Evolutionary conservation across 1,140 invertebrate species (phyloP), one percentile per base, ranked within the genome.

Genomic region (Plectrocnemia conspersa): DNA sequence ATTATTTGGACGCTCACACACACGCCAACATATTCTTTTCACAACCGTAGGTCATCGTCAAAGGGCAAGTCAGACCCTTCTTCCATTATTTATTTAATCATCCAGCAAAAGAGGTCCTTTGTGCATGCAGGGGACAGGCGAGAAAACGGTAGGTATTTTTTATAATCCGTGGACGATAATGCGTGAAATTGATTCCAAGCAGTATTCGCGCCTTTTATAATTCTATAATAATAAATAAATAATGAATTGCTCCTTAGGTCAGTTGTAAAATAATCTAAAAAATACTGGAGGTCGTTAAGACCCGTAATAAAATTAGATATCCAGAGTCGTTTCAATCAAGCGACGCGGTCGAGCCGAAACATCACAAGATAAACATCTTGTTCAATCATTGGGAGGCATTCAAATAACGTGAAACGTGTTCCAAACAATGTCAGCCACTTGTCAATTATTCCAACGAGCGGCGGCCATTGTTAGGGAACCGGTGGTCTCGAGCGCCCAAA

Each of bases 371-470:
- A 58, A 49, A 46, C 45, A 58, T 58, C 56, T 58, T 49, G 56
- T 54, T 52, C 56, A 58, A 58, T 58, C 56, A 58, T 29, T 40
- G 52, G 35, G 50, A 54, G 52, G 56, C 36, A 58, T 58, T 58
- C 56, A 58, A 58, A 58, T 58, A 58, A 32, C 56, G 56, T 52
- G 50, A 48, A 25, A 47, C 56, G 56, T 41, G 52, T 36, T 58
- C 56, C 56, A 58, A 58, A 58, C 56, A 58, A 58, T 54, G 50
- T 54, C 50, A 48, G 56, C 27, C 52, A 54, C 50, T 58, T 58
- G 56, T 58, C 56, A 58, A 58, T 53, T 54, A 58, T 58, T 58
- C 50, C 36, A 53, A 52, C 49, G 50, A 21, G 22, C 19, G n/a
- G 50, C 35, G 19, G 25, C 11, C 4, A 11, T 16, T 29, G 27